Evolutionary conservation across 1,140 invertebrate genomes (phyloP).

Genomic region (Drosophila arawakana): DNA sequence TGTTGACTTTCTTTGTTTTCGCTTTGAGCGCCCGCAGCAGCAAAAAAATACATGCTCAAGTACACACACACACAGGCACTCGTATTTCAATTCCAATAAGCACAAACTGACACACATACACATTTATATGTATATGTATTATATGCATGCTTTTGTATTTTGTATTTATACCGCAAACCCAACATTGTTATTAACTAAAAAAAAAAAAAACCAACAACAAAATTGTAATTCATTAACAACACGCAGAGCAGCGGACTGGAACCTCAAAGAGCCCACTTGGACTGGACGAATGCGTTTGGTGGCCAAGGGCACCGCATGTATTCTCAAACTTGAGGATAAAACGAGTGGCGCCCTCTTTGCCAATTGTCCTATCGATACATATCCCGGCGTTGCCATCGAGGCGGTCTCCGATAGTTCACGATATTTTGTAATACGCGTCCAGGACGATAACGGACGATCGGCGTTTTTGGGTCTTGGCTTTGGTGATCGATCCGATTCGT

Average conservation of each 20-base stretch:
- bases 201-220: neutral
- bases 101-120: conserved; percentile 29
- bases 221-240: conserved; percentile 19
- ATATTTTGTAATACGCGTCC: conserved; percentile 98
- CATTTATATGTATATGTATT: neutral
- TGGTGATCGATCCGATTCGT: conserved; percentile 98
- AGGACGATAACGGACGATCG: conserved; percentile 96
- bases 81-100: conserved; percentile 7
- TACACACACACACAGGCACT: conserved; percentile 1
- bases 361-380: conserved; percentile 98
- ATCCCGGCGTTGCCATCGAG: conserved; percentile 97
- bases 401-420: conserved; percentile 98
- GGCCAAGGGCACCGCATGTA: conserved; percentile 92
- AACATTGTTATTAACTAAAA: conserved; percentile 15
- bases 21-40: conserved; percentile 32
- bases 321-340: conserved; percentile 98
- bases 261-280: conserved; percentile 98
- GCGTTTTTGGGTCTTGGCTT: conserved; percentile 99
- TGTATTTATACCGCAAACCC: neutral
- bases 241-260: conserved; percentile 98
- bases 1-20: conserved; percentile 67
- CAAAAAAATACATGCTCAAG: conserved; percentile 13
- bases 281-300: conserved; percentile 96
- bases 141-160: neutral
- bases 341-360: conserved; percentile 97